phyloP scores from a whole-genome alignment of 1,140 invertebrate genomes.

The Macrosteles quadrilineatus region DNA sequence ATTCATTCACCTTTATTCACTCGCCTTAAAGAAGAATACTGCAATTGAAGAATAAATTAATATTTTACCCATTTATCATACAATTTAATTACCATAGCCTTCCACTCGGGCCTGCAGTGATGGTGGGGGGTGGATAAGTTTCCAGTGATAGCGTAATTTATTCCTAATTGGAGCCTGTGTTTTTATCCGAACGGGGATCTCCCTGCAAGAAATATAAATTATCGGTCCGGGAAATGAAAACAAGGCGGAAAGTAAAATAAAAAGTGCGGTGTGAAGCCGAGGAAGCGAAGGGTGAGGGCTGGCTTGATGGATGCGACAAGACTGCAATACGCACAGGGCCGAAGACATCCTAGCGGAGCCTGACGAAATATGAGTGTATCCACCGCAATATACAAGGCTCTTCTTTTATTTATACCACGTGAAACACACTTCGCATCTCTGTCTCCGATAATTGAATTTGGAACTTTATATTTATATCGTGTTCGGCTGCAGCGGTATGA shows the following conservation, averaged over 20 bases:
- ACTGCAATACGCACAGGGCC: slow-evolving; percentile 7
- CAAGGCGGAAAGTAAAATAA: slow-evolving; percentile 20
- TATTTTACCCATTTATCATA: too few species aligned
- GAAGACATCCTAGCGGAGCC: not conserved
- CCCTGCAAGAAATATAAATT: slow-evolving; percentile 11
- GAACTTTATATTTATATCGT: slow-evolving; percentile 15
- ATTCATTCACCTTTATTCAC: too few species aligned
- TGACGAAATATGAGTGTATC: not conserved
- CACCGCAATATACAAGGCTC: slow-evolving; percentile 14
- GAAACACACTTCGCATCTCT: slow-evolving; percentile 16
- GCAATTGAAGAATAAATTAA: too few species aligned
- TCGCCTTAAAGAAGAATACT: too few species aligned
- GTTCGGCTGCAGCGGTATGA: not conserved
- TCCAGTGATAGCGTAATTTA: not conserved
- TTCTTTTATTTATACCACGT: slow-evolving; percentile 16
- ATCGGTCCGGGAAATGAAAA: not conserved
- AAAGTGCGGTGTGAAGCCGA: not conserved
- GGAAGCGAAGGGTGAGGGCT: not conserved
- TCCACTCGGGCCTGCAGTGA: too few species aligned
- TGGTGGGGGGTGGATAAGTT: too few species aligned
- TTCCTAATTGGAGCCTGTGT: slow-evolving; percentile 5
- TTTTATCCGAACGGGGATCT: slow-evolving; percentile 4
- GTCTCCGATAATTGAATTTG: slow-evolving; percentile 14
- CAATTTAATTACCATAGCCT: too few species aligned
- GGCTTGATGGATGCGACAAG: not conserved